Conservation (phyloP, 1,140 invertebrate genomes). For the Ridgeia piscesae region DNA sequence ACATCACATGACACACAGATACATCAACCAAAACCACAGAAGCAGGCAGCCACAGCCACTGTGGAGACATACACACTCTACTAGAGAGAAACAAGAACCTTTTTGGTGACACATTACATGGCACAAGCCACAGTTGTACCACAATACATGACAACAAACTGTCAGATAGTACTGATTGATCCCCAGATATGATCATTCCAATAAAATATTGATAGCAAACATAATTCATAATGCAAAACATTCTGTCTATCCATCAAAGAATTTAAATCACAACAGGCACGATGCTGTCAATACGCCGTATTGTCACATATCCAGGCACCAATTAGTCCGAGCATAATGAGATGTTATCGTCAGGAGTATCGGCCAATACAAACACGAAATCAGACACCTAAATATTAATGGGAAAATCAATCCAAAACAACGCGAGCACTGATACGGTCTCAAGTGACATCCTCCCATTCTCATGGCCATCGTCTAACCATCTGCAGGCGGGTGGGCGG, state of each 20-base stretch:
- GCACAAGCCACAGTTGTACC: too few species aligned
- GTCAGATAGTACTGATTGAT: too few species aligned
- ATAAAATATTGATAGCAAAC: neutral
- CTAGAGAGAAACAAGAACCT: too few species aligned
- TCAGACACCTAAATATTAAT: neutral
- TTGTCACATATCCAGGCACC: neutral
- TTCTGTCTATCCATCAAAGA: neutral
- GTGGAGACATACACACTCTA: too few species aligned
- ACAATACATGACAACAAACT: too few species aligned
- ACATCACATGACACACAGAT: too few species aligned
- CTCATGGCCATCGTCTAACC: neutral
- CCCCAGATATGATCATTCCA: too few species aligned
- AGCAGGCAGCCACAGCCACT: too few species aligned
- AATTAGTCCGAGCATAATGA: neutral
- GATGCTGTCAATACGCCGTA: neutral
- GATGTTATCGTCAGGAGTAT: neutral
- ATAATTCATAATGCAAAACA: neutral
- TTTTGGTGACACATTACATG: too few species aligned
- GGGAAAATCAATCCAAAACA: neutral
- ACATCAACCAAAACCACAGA: too few species aligned
- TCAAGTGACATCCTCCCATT: neutral
- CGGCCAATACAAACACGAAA: neutral
- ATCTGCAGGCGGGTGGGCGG: neutral
- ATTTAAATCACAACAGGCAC: neutral
- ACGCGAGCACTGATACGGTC: neutral